These are phyloP conservation scores for Myrmophylax atrothorax DNA, from an alignment of 2,113 vertebrate species.

Conservation along the genomic window DNA sequence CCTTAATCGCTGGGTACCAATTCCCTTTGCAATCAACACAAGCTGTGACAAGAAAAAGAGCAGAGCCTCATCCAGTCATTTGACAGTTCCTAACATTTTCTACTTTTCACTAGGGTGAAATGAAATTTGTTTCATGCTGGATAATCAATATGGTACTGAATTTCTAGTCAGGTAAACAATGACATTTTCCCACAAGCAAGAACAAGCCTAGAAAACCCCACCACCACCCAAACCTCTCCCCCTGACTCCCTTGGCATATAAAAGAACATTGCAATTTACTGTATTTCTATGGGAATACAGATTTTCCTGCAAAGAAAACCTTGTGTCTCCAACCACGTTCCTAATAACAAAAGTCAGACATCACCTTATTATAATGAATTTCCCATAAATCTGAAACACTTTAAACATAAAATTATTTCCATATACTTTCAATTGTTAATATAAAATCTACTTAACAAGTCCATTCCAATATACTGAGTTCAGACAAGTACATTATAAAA, in stretches of 20 bases:
- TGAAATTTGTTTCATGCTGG: not conserved
- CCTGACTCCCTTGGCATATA: not conserved
- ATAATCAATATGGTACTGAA: not conserved
- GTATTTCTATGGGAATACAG: not conserved
- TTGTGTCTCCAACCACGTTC: not conserved
- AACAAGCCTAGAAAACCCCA: not conserved
- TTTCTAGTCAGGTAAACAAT: not conserved
- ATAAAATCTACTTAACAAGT: not conserved
- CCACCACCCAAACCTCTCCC: not conserved
- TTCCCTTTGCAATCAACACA: constrained; percentile 36
- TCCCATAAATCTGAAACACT: not conserved
- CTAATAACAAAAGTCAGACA: not conserved
- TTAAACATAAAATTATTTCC: constrained; percentile 5
- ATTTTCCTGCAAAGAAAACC: not conserved
- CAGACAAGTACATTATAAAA: not conserved
- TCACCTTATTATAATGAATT: not conserved
- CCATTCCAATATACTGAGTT: not conserved
- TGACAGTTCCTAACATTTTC: constrained; percentile 20
- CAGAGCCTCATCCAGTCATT: constrained; percentile 1
- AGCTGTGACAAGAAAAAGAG: constrained; percentile 36
- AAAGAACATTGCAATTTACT: not conserved
- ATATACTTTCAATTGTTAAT: not conserved
- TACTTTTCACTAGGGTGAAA: not conserved
- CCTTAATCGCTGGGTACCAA: not conserved
- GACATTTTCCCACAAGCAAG: not conserved